Percentiles rank a stretch among this genome's conserved stretches.
These are phyloP conservation scores for Pseudomugil tenellus DNA, from an alignment of 2,797 vertebrate species.

Conservation along the genomic window DNA sequence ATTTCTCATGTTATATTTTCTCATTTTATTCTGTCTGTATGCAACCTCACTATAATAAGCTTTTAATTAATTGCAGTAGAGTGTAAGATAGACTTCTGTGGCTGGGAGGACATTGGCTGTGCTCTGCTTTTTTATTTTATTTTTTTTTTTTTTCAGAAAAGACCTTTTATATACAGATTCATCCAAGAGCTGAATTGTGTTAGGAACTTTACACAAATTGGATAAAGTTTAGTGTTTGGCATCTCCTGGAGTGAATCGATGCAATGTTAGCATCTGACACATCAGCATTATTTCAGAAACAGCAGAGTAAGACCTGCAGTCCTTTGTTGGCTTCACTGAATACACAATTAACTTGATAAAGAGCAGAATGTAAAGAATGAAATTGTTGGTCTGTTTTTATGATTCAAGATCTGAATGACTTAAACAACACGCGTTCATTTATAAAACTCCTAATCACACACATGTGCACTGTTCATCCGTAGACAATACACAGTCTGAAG, in stretches of 20 bases:
- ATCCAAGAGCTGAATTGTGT: constrained; percentile 32
- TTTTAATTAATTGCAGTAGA: constrained; percentile 42
- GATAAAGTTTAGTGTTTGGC: constrained; percentile 47
- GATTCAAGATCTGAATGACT: neutral
- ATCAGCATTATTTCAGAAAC: constrained; percentile 52
- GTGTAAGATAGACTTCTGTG: constrained; percentile 12
- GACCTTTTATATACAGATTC: constrained; percentile 44
- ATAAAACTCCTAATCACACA: neutral
- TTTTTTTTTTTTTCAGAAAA: constrained; percentile 39
- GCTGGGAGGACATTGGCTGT: constrained; percentile 25
- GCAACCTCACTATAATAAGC: constrained; percentile 38
- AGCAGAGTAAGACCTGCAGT: constrained; percentile 19
- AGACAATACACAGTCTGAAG: constrained; percentile 21
- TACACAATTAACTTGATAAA: constrained; percentile 10
- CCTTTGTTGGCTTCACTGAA: constrained; percentile 25
- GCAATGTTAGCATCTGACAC: constrained; percentile 47
- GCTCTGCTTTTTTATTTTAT: constrained; percentile 27
- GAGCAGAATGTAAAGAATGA: constrained; percentile 8
- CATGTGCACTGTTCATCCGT: neutral
- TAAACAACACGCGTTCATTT: neutral
- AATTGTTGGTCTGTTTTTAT: constrained; percentile 3
- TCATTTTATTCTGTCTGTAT: constrained; percentile 10
- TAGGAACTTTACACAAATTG: constrained; percentile 47
- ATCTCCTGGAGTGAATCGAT: constrained; percentile 24
- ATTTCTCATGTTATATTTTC: constrained; percentile 33